Base-by-base conservation (phyloP, 1,140 invertebrate genomes). In the Drosophila kanapiae region DNA sequence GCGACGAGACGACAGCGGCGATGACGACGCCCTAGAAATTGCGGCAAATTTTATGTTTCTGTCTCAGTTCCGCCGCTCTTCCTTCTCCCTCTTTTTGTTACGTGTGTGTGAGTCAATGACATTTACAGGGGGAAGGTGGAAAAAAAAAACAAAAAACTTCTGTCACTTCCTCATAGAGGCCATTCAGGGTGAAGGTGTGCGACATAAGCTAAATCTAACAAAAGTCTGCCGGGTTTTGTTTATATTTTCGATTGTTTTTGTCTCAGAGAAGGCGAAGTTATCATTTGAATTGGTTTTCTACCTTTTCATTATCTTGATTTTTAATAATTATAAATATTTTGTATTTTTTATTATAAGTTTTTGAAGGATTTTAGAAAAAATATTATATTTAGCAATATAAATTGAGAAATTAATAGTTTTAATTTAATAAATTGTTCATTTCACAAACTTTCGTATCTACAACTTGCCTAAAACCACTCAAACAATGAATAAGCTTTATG, bases 11-110 rank as follows among this genome's bases (percentile, higher is more conserved):
- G 42, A 49, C 51, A 53, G 14, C 40, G 37, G 33, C 45, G 47
- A 57, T 47, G 63, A 59, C 75, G 75, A 56, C 75, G 75, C 63
- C 75, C 57, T 69, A 60, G 75, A 68, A 76, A 78, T 78, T 78
- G 75, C 75, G 51, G 57, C 75, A 72, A 72, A 78, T 54, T 78
- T 61, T 53, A 68, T 60, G 74, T 61, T 60, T 59, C 74, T 29
- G 40, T 45, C 27, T 42, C 72, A 29, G 16, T 35, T 18, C 65
- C 63, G 27, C 33, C 29, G 10, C 47, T 35, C 13, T 35, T n/a
- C 37, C 68, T 16, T 40, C 38, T 60, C 68, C 16, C 9, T 75
- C 9, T 75, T 35, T 29, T 11, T 37, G 45, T 37, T 18, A 14
- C 43, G 49, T 51, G 53, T 27, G 65, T 54, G 49, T 68, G 75